Conservation (phyloP, 2,797 vertebrate species). For the Tinamus major region DNA sequence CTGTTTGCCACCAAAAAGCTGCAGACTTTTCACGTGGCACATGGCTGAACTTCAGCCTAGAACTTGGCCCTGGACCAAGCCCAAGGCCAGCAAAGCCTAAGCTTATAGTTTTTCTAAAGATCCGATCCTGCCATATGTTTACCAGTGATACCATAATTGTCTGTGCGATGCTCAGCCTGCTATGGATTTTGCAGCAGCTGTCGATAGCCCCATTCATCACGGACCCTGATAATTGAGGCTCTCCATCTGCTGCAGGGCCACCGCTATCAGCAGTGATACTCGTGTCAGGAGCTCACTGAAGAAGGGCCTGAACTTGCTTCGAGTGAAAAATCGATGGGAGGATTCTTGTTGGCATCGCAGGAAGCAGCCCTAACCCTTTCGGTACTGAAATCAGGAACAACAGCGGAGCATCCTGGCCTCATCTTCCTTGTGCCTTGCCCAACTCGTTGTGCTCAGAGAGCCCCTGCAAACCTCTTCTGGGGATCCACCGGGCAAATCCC, state of each 20-base stretch:
- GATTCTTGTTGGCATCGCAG: constrained; percentile 1
- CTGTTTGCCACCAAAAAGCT: not conserved
- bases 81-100: not conserved
- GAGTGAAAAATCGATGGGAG: constrained; percentile 53
- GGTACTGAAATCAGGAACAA: not conserved
- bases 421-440: accelerated
- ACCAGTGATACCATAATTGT: constrained; percentile 69
- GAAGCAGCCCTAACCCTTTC: constrained; percentile 53
- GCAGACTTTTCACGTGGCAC: not conserved
- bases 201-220: constrained; percentile 71
- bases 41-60: constrained; percentile 15
- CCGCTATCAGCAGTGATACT: constrained; percentile 66
- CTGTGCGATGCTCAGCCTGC: constrained; percentile 62
- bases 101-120: constrained; percentile 27
- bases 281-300: constrained; percentile 68
- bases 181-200: constrained; percentile 77
- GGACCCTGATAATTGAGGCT: constrained; percentile 68
- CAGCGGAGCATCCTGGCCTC: not conserved
- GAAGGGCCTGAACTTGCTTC: constrained; percentile 64
- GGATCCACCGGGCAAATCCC: not conserved
- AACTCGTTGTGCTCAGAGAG: not conserved
- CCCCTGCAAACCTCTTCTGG: not conserved
- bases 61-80: constrained; percentile 59
- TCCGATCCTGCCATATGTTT: constrained; percentile 64
- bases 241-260: constrained; percentile 75